Base-by-base conservation (phyloP, 2,888 invertebrate species). In the Ferdinandea cuprea region DNA sequence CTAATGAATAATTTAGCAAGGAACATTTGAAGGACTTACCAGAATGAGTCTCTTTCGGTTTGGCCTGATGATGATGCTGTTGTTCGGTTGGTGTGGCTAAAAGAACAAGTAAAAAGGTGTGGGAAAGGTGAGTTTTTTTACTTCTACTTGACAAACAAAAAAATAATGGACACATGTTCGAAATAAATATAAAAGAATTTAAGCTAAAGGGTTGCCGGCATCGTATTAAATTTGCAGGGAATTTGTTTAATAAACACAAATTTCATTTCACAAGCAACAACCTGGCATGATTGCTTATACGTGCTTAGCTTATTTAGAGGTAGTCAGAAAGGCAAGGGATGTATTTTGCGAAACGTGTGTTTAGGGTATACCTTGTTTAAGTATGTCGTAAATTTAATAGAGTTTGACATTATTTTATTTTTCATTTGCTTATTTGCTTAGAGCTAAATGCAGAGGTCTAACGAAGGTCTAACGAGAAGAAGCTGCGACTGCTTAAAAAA, bases 21-120 rank as follows among this genome's bases (percentile, higher is more conserved):
- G 48, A 21, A 66, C 58, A 37, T 28, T 56, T 59, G 73, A 25
- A 68, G 40, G 68, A 73, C 78, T 78, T 68, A 83, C 83, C 78
- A 83, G 63, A 78, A 83, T 61, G 56, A 73, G 61, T 83, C 78
- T 78, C 78, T 72, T 50, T 83, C 83, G 40, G 21, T 83, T 68
- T 73, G 68, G 68, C 48, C 68, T 59, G 76, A 30, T 58, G 80
- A 37, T 71, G 77, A 19, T 56, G 66, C 15, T 58, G 73, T 21
- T 76, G 56, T 73, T 63, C 58, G 66, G 66, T 63, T 73, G 68
- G 37, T 54, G 63, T 65, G 37, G 21, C 83, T 83, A 44, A 8
- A 83, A 68, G 13, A 19, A n/a, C 25, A 32, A 61, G 28, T n/a
- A n/a, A n/a, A n/a, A 61, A 59, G 65, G 17, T n/a, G 28, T 37